These are phyloP conservation scores for Pagrus major DNA, from an alignment of 2,113 vertebrate species.

Conservation along the genomic window DNA sequence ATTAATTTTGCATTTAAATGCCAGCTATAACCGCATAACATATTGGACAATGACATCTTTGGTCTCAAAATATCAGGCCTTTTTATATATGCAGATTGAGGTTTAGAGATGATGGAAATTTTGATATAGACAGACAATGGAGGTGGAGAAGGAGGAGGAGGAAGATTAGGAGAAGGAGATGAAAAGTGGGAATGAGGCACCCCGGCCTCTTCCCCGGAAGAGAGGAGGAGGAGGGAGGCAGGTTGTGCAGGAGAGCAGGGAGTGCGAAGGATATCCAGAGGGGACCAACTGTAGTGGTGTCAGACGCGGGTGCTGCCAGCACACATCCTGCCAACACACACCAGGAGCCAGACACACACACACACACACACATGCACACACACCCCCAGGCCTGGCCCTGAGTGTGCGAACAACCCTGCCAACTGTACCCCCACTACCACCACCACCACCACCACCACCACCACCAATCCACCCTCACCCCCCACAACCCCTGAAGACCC, in stretches of 20 bases:
- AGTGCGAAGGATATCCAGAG: slow-evolving; percentile 63
- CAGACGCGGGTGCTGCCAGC: slow-evolving; percentile 67
- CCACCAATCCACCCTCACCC: slow-evolving; percentile 17
- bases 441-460: slow-evolving; percentile 3
- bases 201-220: slow-evolving; percentile 8
- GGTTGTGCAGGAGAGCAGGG: slow-evolving; percentile 47
- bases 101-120: slow-evolving; percentile 9
- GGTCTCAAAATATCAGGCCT: slow-evolving; percentile 8
- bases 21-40: neutral
- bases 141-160: neutral
- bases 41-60: slow-evolving; percentile 4
- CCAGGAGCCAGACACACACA: slow-evolving; percentile 56
- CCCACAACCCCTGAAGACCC: slow-evolving; percentile 58
- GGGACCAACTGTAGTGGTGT: slow-evolving; percentile 73
- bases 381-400: slow-evolving; percentile 47
- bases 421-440: slow-evolving; percentile 59
- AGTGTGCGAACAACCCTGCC: slow-evolving; percentile 59
- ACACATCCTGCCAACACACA: slow-evolving; percentile 61
- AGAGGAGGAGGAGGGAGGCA: slow-evolving; percentile 17
- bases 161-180: neutral
- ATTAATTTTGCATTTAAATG: slow-evolving; percentile 51
- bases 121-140: neutral
- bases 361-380: slow-evolving; percentile 27
- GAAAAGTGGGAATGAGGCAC: slow-evolving; percentile 14
- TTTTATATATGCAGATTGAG: neutral